phyloP scores from a whole-genome alignment of 2,888 invertebrate genomes.

The Catocala fraxini region DNA sequence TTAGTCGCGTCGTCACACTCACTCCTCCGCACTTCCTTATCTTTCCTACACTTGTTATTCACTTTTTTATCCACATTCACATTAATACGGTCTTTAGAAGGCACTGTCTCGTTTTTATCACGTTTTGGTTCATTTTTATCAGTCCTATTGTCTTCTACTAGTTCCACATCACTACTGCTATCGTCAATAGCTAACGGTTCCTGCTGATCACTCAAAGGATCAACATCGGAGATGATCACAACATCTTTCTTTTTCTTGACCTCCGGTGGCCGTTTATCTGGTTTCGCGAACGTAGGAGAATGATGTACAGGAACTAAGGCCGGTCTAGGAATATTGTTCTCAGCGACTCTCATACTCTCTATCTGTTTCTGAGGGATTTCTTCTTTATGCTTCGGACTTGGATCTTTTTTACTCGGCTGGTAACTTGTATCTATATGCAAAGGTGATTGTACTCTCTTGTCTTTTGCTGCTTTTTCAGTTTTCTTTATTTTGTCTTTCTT shows the following conservation, averaged over 20 bases:
- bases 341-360: constrained; percentile 72
- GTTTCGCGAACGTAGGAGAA: constrained; percentile 81
- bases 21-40: constrained; percentile 52
- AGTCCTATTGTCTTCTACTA: constrained; percentile 70
- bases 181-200: constrained; percentile 79
- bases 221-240: constrained; percentile 76
- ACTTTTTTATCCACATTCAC: constrained; percentile 57
- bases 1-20: constrained; percentile 67
- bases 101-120: constrained; percentile 71
- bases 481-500: constrained; percentile 67
- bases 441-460: constrained; percentile 63
- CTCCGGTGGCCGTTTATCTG: constrained; percentile 78
- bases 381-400: constrained; percentile 71
- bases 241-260: constrained; percentile 80
- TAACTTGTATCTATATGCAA: constrained; percentile 74
- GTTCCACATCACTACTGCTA: constrained; percentile 84
- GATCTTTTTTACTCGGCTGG: constrained; percentile 65
- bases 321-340: constrained; percentile 79
- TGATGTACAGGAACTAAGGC: constrained; percentile 74
- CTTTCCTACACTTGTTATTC: constrained; percentile 55
- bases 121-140: constrained; percentile 71
- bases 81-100: constrained; percentile 73
- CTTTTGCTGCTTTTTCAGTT: constrained; percentile 61
- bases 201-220: constrained; percentile 69
- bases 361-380: constrained; percentile 74